Evolutionary conservation across 2,113 vertebrate species (phyloP).

Genomic region (Phainopepla nitens): DNA sequence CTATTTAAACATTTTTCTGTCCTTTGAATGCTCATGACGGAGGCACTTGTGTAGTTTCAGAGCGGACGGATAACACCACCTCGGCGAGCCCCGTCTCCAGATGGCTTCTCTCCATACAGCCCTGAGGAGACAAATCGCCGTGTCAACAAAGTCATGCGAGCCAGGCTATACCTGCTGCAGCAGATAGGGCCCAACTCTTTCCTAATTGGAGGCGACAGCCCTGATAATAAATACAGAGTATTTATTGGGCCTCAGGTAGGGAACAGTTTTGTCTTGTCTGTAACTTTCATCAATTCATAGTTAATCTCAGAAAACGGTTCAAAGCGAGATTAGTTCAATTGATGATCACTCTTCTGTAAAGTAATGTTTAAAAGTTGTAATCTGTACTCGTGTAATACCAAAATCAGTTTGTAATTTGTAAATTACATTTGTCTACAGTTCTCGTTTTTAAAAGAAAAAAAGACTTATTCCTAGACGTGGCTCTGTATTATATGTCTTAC

Average conservation of each 20-base stretch:
- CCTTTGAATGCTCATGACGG: background rate
- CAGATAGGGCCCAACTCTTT: constrained; percentile 91
- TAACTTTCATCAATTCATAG: background rate
- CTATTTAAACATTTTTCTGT: background rate
- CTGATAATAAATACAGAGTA: constrained; percentile 90
- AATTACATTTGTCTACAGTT: background rate
- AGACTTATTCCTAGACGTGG: background rate
- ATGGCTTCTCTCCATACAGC: constrained; percentile 88
- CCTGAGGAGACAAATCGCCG: constrained; percentile 86
- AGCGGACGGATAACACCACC: constrained; percentile 86
- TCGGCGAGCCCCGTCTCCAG: constrained; percentile 85
- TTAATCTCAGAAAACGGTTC: background rate
- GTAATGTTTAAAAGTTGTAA: background rate
- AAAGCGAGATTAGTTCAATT: background rate
- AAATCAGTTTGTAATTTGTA: background rate
- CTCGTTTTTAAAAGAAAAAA: background rate
- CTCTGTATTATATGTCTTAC: background rate
- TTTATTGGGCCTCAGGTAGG: constrained; percentile 89
- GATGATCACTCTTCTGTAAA: background rate
- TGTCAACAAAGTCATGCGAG: constrained; percentile 89
- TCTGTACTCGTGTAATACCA: background rate
- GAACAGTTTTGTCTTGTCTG: background rate
- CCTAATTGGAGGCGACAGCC: constrained; percentile 87
- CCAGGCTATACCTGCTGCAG: constrained; percentile 85
- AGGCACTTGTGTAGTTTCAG: constrained; percentile 75